Conservation (phyloP, 2,888 invertebrate genomes). For the Podabrus alpinus region DNA sequence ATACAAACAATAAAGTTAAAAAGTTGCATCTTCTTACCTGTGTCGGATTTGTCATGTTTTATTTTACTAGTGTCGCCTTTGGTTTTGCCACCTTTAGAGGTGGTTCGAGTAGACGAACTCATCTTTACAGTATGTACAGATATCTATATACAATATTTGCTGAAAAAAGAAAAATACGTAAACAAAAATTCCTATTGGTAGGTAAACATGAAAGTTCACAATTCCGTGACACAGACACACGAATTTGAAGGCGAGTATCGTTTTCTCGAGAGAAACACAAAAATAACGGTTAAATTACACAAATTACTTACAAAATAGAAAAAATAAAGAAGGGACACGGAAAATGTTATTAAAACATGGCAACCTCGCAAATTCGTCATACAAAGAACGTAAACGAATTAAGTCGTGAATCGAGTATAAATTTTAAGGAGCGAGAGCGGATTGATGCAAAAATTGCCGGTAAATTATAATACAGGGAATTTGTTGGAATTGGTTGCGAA, state of each 20-base stretch:
- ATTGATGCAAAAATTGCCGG: conserved; percentile 9
- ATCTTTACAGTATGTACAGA: conserved; percentile 78
- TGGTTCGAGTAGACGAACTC: conserved; percentile 73
- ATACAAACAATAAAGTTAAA: neutral
- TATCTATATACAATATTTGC: conserved; percentile 72
- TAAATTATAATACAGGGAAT: neutral
- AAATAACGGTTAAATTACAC: neutral
- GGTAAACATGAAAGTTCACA: neutral
- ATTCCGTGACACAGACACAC: neutral
- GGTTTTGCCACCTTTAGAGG: conserved; percentile 65
- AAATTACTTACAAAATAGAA: neutral
- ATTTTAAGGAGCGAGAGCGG: neutral
- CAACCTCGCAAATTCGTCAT: conserved; percentile 26
- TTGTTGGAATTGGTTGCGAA: neutral
- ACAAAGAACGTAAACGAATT: conserved; percentile 26
- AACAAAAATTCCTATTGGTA: neutral
- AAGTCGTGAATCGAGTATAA: neutral
- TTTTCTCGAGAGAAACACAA: neutral
- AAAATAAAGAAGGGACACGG: neutral
- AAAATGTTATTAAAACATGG: conserved; percentile 29
- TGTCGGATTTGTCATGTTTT: conserved; percentile 53
- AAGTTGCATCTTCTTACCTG: conserved; percentile 41
- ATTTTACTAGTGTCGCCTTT: conserved; percentile 50
- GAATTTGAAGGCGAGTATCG: neutral
- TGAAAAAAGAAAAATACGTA: conserved; percentile 54